Evolutionary conservation across 1,140 invertebrate species (phyloP), one percentile per base, ranked within the genome.

Genomic region (Anoplolepis gracilipes): DNA sequence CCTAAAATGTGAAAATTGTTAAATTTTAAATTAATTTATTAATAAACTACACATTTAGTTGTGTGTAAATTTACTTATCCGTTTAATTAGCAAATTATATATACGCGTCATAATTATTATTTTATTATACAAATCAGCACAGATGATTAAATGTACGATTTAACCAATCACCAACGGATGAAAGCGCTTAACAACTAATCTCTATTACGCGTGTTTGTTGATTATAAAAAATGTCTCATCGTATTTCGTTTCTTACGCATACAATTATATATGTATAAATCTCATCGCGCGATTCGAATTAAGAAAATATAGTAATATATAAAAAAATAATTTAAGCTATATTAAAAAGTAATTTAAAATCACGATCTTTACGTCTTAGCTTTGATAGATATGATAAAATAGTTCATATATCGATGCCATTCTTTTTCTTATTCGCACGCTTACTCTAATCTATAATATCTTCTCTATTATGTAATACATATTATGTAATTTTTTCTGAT

Each of bases 331-430:
- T n/a, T n/a, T n/a, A n/a, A 75, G 42, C 49, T 62, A 49, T 87
- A 70, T 75, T 55, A 90, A 90, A 90, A 61, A 85, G 87, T 90
- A 85, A 89, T 87, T 85, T 87, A 90, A 90, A 85, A 90, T 89
- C 61, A 76, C 75, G 65, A 28, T 4, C 3, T 6, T 39, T 55
- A 81, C 55, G 76, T 81, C 76, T 75, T 62, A 13, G 42, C 53
- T 42, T 57, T 65, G 28, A 69, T 84, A 87, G 28, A 69, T 84
- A 87, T 87, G 87, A 90, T 87, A 90, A 90, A 90, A 89, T 76
- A 55, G 28, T 61, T 61, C 85, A 84, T 69, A 59, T 69, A 65
- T 65, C 42, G 19, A 46, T 16, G 30, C 42, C 67, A 42, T 76
- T 28, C 57, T 33, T 46, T 62, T 42, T 33, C 55, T 70, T 42